Evolutionary conservation across 2,113 vertebrate genomes (phyloP).

Genomic region (Danionella cerebrum): DNA sequence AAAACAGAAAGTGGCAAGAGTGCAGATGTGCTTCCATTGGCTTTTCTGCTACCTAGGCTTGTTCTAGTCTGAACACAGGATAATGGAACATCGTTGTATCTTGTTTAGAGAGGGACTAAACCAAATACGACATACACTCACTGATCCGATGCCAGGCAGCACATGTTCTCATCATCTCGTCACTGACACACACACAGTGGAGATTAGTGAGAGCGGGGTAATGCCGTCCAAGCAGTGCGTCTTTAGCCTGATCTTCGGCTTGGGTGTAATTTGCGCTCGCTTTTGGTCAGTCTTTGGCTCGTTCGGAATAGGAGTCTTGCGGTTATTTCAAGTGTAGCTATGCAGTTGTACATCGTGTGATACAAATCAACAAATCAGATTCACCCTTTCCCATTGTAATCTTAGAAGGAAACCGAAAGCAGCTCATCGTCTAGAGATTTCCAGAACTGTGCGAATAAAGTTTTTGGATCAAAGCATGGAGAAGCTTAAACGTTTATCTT

Average conservation of each 20-base stretch:
- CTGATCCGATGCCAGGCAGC: constrained; percentile 58
- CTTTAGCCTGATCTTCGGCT: neutral
- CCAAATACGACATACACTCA: constrained; percentile 55
- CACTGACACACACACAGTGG: neutral
- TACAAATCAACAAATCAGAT: no score
- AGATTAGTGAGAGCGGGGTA: neutral
- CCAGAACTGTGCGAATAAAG: no score
- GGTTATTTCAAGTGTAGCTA: no score
- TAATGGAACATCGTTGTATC: constrained; percentile 65
- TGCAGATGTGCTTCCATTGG: constrained; percentile 14
- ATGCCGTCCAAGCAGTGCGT: neutral
- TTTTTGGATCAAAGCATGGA: no score
- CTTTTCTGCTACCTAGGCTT: constrained; percentile 34
- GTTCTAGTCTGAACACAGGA: constrained; percentile 46
- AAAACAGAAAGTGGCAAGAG: neutral
- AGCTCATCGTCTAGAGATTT: no score
- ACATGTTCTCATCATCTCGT: constrained; percentile 56
- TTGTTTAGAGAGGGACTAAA: constrained; percentile 62
- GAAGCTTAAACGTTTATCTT: no score
- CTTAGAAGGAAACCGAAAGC: no score
- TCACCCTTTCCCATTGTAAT: no score
- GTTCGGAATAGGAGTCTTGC: neutral
- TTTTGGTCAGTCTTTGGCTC: neutral
- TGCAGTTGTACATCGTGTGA: no score
- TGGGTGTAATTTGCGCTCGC: neutral